Percentiles rank a stretch among this genome's conserved stretches.
These are phyloP conservation scores for Tethya wilhelma DNA, from an alignment of 37 sponge, comb jelly and placozoan species.

Conservation along the genomic window DNA sequence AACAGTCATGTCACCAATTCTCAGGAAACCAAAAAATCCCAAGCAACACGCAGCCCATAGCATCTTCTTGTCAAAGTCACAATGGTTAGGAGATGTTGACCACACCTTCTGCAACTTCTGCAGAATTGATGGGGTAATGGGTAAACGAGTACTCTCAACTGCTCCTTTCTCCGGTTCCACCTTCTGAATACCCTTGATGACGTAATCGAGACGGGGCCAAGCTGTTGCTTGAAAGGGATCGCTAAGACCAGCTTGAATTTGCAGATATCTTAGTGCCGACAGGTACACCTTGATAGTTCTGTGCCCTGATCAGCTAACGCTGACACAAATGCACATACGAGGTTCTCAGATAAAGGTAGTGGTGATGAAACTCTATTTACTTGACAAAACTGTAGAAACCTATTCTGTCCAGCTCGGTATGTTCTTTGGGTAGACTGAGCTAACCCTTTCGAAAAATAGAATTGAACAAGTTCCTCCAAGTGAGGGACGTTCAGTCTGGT, in stretches of 20 bases:
- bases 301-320: conserved; percentile 26
- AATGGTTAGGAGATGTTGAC: not conserved
- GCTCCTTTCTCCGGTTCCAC: not conserved
- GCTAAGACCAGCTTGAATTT: conserved; percentile 7
- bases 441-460: conserved; percentile 37
- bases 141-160: not conserved
- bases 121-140: not conserved
- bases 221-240: conserved; percentile 12
- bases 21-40: conserved; percentile 3
- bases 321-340: conserved; percentile 28
- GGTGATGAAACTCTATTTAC: not conserved
- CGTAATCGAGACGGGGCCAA: conserved; percentile 41
- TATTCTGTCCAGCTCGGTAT: not conserved
- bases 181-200: conserved; percentile 47
- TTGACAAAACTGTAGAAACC: conserved; percentile 7
- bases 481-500: not conserved
- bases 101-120: not conserved
- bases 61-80: not conserved
- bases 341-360: conserved; percentile 33
- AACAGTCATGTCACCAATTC: not conserved
- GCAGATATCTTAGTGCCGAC: conserved; percentile 42
- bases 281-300: conserved; percentile 54
- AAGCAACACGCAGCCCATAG: not conserved
- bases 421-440: conserved; percentile 6
- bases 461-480: conserved; percentile 9